Evolutionary conservation across 2,888 invertebrate genomes (phyloP), one percentile per base, ranked within the genome.

Genomic region (Melitaea athalia): DNA sequence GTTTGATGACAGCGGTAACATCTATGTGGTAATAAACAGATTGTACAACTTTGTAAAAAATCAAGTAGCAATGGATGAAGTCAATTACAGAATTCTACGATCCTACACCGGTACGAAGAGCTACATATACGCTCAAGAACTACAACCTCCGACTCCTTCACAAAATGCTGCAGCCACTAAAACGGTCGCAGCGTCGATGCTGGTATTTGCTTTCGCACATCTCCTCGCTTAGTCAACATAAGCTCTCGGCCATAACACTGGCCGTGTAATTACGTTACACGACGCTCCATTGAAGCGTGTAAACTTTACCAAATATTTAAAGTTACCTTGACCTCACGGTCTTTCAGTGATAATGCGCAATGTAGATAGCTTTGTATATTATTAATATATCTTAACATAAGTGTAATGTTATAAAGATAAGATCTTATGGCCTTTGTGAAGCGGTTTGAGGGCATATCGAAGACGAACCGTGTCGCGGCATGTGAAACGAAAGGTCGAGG

Each of bases 1-100:
- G 68, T 95, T 96, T 77, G 95, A 96, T 79, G 92, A 93, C 69
- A 85, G 88, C 63, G 95, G 95, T 42, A 94, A 95, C 79, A 85
- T 96, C 8, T 95, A 94, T 81, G 94, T 95, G 11, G 91, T 96
- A 11, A 91, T 95, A n/a, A 96, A 96, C 84, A 90, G 94, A 62
- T 83, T 96, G 72, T 95, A 95, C 76, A 95, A 94, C 81, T 95
- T 95, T 78, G 92, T 95, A 49, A 94, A 93, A 74, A 93, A 93
- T 68, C 93, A 93, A 68, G 89, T 96, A 59, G 93, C 95, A 72
- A 76, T 92, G 24, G 91, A 86, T 64, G 93, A 94, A 77, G 91
- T 94, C 15, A 96, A 96, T 84, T 96, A 95, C 82, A 93, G 96
- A 70, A 93, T 96, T 70, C 85, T 95, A 72, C 92, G 94, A 68